These are phyloP conservation scores for Smutsia gigantea DNA, from an alignment of 2,797 vertebrate genomes.

Conservation along the genomic window DNA sequence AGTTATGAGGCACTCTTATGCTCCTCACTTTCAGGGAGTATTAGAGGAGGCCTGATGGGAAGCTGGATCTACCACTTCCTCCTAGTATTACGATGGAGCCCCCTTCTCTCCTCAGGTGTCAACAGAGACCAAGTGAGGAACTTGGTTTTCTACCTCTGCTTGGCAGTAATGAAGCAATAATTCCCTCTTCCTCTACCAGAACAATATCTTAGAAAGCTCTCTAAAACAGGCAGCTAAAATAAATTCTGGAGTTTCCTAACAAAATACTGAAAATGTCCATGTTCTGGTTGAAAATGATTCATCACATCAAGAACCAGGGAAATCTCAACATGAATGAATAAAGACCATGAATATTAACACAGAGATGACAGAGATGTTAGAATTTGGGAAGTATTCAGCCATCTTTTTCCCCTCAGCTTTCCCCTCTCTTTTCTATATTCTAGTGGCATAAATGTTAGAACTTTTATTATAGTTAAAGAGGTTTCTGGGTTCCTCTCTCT, in stretches of 20 bases:
- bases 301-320: not conserved
- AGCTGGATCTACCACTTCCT: not conserved
- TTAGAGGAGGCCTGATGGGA: not conserved
- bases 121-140: not conserved
- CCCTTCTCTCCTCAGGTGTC: not conserved
- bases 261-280: not conserved
- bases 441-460: not conserved
- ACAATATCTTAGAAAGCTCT: not conserved
- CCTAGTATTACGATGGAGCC: not conserved
- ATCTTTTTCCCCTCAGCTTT: not conserved
- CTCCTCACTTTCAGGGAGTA: not conserved
- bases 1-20: too few relatives aligned
- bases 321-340: not conserved
- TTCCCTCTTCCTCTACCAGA: not conserved
- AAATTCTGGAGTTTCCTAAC: slow-evolving; percentile 2
- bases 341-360: not conserved
- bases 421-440: not conserved
- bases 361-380: not conserved
- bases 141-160: not conserved
- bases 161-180: not conserved
- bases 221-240: not conserved
- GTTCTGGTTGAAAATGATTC: not conserved
- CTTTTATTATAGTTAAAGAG: not conserved
- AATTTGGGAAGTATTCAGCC: not conserved
- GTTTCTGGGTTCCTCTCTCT: not conserved